Conservation (phyloP, 2,113 vertebrate genomes). For the Diadophis punctatus region DNA sequence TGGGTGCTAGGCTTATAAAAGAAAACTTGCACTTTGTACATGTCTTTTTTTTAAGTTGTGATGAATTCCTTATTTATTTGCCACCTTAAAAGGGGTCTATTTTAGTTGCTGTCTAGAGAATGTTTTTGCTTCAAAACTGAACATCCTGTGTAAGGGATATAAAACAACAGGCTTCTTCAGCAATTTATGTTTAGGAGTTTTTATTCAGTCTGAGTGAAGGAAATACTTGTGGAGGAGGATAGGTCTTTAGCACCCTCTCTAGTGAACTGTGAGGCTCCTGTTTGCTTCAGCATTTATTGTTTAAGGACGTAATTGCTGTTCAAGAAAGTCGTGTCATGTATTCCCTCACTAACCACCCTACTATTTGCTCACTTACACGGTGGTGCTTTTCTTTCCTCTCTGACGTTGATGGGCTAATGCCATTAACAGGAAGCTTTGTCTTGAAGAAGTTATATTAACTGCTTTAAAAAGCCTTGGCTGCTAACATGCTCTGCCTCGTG, state of each 20-base stretch:
- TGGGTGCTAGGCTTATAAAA: slow-evolving; percentile 71
- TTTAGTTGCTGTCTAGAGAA: slow-evolving; percentile 61
- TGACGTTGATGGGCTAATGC: slow-evolving; percentile 7
- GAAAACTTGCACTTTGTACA: slow-evolving; percentile 80
- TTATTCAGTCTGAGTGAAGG: slow-evolving; percentile 38
- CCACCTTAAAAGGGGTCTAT: slow-evolving; percentile 60
- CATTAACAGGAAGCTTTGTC: slow-evolving; percentile 18
- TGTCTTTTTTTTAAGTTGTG: slow-evolving; percentile 76
- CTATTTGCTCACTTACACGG: slow-evolving; percentile 18
- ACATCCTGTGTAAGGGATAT: slow-evolving; percentile 17
- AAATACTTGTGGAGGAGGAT: slow-evolving; percentile 40
- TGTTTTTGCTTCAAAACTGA: slow-evolving; percentile 4
- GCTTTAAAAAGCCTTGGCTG: slow-evolving; percentile 4
- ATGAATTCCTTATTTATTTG: slow-evolving; percentile 78
- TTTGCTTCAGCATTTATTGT: slow-evolving; percentile 42
- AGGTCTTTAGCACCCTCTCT: slow-evolving; percentile 48
- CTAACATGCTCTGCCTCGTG: slow-evolving; percentile 18
- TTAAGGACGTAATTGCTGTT: slow-evolving; percentile 26
- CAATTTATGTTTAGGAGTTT: slow-evolving; percentile 44
- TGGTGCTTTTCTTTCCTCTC: slow-evolving; percentile 23
- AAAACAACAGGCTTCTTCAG: slow-evolving; percentile 48
- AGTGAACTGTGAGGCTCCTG: slow-evolving; percentile 46
- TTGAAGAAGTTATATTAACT: slow-evolving; percentile 9
- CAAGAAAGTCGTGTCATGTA: slow-evolving; percentile 35
- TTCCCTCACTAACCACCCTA: background rate